A percentile compares a stretch with the other conserved stretches of the same genome.
Conservation (phyloP, 37 sponge, comb jelly and placozoan genomes). For the Lycopodina hypogea region DNA sequence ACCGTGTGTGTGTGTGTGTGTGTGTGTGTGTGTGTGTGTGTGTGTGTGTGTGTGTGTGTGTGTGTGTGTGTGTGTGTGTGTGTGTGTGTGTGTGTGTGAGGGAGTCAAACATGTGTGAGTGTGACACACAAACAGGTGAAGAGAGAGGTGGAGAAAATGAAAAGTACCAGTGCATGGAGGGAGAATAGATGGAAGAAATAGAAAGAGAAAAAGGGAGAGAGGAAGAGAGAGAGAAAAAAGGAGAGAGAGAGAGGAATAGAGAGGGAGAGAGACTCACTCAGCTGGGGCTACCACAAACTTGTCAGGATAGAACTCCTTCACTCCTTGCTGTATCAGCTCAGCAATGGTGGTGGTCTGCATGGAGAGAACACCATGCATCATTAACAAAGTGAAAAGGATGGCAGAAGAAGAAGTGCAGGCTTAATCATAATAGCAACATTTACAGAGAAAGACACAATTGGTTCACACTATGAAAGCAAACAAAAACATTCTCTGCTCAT, state of each 20-base stretch:
- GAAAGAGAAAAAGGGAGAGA: no score
- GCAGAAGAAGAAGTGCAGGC: no score
- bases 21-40: constrained; percentile 4
- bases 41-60: constrained; percentile 17
- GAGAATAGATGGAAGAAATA: no score
- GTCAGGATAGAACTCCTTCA: constrained; percentile 74
- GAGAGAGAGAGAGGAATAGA: no score
- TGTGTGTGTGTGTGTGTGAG: constrained; percentile 19
- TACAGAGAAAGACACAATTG: no score
- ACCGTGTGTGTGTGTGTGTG: constrained; percentile 6
- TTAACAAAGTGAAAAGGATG: not conserved
- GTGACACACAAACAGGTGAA: not conserved
- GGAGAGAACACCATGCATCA: not conserved
- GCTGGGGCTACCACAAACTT: constrained; percentile 41
- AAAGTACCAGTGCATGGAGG: not conserved
- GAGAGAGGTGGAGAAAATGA: constrained; percentile 15
- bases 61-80: constrained; percentile 17
- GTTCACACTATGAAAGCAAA: no score
- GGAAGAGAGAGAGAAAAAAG: no score
- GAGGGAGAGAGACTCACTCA: constrained; percentile 50
- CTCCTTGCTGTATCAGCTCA: constrained; percentile 55
- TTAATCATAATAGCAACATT: no score
- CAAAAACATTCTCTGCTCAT: no score
- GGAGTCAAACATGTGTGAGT: constrained; percentile 11
- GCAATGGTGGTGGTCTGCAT: constrained; percentile 53